These are phyloP conservation scores for Lumbricus terrestris DNA, from an alignment of 2,888 invertebrate genomes.

Conservation along the genomic window DNA sequence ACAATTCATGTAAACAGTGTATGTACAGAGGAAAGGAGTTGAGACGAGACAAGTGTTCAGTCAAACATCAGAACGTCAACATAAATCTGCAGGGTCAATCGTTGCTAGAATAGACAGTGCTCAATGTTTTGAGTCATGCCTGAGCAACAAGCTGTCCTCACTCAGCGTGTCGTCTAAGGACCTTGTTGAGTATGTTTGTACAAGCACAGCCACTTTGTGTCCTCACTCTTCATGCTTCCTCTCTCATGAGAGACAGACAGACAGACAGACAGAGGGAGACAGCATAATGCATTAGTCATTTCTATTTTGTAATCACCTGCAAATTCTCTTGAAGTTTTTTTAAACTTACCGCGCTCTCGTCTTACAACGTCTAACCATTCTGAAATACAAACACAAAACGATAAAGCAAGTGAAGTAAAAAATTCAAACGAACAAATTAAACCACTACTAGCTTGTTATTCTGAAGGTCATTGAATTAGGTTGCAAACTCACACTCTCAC, in stretches of 20 bases:
- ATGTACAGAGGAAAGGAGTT: no score
- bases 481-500: not conserved
- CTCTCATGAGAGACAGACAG: no score
- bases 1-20: no score
- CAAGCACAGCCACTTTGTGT: not conserved
- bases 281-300: not conserved
- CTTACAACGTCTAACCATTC: not conserved
- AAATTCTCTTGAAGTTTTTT: not conserved
- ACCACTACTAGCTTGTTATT: not conserved
- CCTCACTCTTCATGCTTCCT: no score
- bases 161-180: not conserved
- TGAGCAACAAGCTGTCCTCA: not conserved
- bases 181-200: no score
- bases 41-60: no score
- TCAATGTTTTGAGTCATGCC: no score
- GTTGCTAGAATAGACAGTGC: not conserved
- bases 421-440: not conserved
- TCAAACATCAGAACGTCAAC: no score
- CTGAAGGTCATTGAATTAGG: not conserved
- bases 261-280: no score
- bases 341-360: not conserved
- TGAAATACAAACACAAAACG: not conserved
- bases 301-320: not conserved
- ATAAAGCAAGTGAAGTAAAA: not conserved
- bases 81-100: no score